Percentiles rank a stretch among this genome's conserved stretches.
Evolutionary conservation across 2,113 vertebrate species (phyloP).

Genomic region (Erythrolamprus reginae): DNA sequence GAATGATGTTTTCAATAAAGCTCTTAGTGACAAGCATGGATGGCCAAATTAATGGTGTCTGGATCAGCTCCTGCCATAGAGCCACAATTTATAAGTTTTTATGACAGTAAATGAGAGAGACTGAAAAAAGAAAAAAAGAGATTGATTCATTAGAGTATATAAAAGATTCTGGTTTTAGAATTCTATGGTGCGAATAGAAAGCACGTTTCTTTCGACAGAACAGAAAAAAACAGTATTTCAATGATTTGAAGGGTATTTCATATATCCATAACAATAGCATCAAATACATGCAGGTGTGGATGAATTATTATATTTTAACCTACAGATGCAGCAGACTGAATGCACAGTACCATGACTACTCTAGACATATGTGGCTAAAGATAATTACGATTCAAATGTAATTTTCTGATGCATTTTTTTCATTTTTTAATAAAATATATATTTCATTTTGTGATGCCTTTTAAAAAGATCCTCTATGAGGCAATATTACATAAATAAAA

Average conservation of each 20-base stretch:
- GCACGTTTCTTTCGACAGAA: background rate
- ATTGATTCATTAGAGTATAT: background rate
- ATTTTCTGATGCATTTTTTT: background rate
- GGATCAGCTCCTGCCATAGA: accelerated
- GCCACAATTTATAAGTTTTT: background rate
- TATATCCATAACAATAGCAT: background rate
- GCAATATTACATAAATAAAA: background rate
- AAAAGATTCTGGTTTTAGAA: background rate
- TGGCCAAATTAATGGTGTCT: background rate
- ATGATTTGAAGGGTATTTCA: background rate
- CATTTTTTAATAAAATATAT: background rate
- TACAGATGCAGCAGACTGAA: background rate
- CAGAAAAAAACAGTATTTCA: background rate
- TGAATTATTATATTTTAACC: background rate
- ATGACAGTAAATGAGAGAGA: background rate
- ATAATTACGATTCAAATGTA: background rate
- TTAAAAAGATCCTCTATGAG: background rate
- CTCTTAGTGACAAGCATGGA: background rate
- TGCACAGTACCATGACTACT: background rate
- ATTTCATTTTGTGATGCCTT: background rate
- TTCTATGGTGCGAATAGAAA: background rate
- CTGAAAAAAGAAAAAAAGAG: background rate
- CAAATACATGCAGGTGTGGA: background rate
- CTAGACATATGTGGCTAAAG: background rate
- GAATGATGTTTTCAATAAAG: conserved; percentile 28